Base-by-base conservation (phyloP, 37 sponge, comb jelly and placozoan genomes). In the Amphimedon queenslandica region DNA sequence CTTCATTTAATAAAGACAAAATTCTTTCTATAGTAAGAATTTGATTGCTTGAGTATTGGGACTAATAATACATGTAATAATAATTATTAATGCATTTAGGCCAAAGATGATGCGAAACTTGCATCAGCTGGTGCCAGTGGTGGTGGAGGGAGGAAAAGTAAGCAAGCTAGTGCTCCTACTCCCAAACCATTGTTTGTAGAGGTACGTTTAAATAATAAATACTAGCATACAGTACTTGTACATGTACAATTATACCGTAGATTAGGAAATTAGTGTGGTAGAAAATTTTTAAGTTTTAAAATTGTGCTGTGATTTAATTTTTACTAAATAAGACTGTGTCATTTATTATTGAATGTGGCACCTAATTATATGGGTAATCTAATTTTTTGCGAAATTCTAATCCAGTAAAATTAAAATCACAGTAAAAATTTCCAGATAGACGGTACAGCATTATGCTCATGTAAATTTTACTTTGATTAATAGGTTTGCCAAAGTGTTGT, bases 401-500 rank as follows among this genome's bases (percentile, higher is more conserved):
- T n/a, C n/a, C n/a, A n/a, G n/a, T n/a, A n/a, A n/a, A n/a, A n/a
- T n/a, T n/a, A n/a, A n/a, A n/a, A n/a, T n/a, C n/a, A n/a, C 8
- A 63, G 11, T 38, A 39, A 25, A 10, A 69, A 20, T 69, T 53
- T 38, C 11, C 23, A 21, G 40, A 34, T 34, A 13, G 33, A 25
- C 32, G 16, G 64, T n/a, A n/a, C n/a, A n/a, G n/a, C n/a, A n/a
- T n/a, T 64, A 40, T 47, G 13, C 10, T 40, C 42, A 82, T 36
- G 38, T n/a, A 29, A 18, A 18, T 47, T 47, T 13, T 47, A 8
- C 53, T 13, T 47, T 13, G 8, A 13, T 47, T 47, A 18, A 16
- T 40, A 88, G 80, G 80, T 88, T 13, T 88, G 90, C 71, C 81
- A 85, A 29, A 87, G 79, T 34, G 66, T 88, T 39, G 67, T 68